Evolutionary conservation across 1,140 invertebrate genomes (phyloP), one percentile per base, ranked within the genome.

Genomic region (Goniozus legneri): DNA sequence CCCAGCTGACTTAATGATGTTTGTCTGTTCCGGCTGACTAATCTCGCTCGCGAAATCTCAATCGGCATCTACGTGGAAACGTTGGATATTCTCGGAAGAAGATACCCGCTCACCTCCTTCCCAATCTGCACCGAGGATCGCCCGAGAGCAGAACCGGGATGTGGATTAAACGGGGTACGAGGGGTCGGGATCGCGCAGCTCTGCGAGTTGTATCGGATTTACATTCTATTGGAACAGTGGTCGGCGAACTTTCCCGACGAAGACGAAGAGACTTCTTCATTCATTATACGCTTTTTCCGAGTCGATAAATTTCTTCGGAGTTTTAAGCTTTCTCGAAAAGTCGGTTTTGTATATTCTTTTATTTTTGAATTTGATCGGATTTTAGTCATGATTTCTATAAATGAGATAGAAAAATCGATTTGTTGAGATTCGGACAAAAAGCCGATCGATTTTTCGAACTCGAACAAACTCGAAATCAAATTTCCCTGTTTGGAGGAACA

Each of bases 191-290:
- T 12, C 34, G 39, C 34, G 41, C 52, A 50, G 47, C 58, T n/a
- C n/a, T n/a, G n/a, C n/a, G n/a, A n/a, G n/a, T 59, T 59, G 55
- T 59, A 57, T 59, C 55, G 56, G 51, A 59, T 59, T 59, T 59
- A 49, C 56, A 59, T 59, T 59, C 44, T 41, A 43, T 12, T 22
- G 12, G 47, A 50, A 59, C 58, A 59, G 58, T 59, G 44, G 51
- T 15, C 37, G 47, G 2, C 34, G 13, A 48, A 57, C 47, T 53
- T 57, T 47, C 27, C 12, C 8, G 22, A 56, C 13, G 45, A 49
- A 41, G 24, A 32, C 13, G 18, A 14, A 6, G 19, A 36, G 13
- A 7, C 4, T 3, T 27, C 24, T 27, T 6, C 24, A 27, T 6
- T 27, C 10, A 27, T 27, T 10, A 27, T 27, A 27, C 4, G 4